Percentiles rank a stretch among this genome's conserved stretches.
These are phyloP conservation scores for Yponomeuta malinellus DNA, from an alignment of 2,888 invertebrate genomes.

Conservation along the genomic window DNA sequence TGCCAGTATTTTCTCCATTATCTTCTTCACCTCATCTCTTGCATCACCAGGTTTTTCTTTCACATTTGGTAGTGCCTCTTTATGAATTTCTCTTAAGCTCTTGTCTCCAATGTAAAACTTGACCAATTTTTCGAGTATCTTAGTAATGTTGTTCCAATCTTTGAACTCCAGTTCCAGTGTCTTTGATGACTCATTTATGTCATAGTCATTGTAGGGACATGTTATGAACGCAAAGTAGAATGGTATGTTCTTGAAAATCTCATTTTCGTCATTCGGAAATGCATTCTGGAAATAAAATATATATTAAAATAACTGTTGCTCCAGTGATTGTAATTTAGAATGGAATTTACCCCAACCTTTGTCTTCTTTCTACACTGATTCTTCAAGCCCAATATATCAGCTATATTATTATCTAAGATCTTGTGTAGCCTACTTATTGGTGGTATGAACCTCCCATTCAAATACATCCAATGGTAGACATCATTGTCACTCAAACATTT, in stretches of 20 bases:
- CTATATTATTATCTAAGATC: slow-evolving; percentile 37
- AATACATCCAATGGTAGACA: slow-evolving; percentile 77
- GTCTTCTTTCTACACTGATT: slow-evolving; percentile 21
- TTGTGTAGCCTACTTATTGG: slow-evolving; percentile 59
- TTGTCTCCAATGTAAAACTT: slow-evolving; percentile 45
- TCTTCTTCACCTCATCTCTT: slow-evolving; percentile 55
- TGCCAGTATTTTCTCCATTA: slow-evolving; percentile 56
- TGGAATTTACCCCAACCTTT: slow-evolving; percentile 37
- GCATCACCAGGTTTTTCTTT: slow-evolving; percentile 25
- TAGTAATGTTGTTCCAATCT: slow-evolving; percentile 60
- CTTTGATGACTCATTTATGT: slow-evolving; percentile 59
- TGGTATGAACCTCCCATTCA: slow-evolving; percentile 77
- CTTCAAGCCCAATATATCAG: slow-evolving; percentile 26
- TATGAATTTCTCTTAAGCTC: not conserved
- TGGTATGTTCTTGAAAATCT: slow-evolving; percentile 32
- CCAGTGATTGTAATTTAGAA: not conserved
- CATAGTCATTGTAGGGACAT: slow-evolving; percentile 73
- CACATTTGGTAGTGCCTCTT: not conserved
- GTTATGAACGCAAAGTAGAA: slow-evolving; percentile 74
- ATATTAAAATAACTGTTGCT: not conserved
- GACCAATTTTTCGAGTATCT: slow-evolving; percentile 46
- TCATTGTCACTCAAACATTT: slow-evolving; percentile 36
- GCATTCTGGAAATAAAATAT: slow-evolving; percentile 28
- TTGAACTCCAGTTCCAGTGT: slow-evolving; percentile 74
- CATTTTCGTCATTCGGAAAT: slow-evolving; percentile 27